Evolutionary conservation across 2,113 vertebrate species (phyloP), one percentile per base, ranked within the genome.

Genomic region (Gorsachius goisagi): DNA sequence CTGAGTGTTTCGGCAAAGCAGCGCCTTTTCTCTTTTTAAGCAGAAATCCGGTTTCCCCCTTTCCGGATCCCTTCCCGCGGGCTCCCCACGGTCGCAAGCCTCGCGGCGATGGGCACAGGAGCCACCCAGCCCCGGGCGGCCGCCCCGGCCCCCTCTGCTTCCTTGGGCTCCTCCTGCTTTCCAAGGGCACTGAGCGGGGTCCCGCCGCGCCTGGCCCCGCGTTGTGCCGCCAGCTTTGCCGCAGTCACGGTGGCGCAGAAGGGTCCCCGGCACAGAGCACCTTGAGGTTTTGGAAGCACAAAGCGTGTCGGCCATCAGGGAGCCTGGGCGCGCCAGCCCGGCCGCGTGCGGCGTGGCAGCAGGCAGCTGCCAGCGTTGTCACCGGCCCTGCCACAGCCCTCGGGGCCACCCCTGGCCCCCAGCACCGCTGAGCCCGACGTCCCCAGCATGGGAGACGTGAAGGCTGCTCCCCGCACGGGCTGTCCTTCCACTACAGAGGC

Each of bases 1-100:
- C 97, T 97, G 95, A 97, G 96, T 78, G 89, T 97, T 97, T 95
- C 83, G 91, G 96, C 97, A 97, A 96, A 96, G 95, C 91, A 60
- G 82, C 10, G 1, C 22, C 21, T 41, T 67, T 39, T 39, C 37
- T 39, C 10, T 90, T 96, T 95, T 95, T 81, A 93, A 97, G 96
- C 93, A 97, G 96, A 93, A 97, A 86, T 96, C 95, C 88, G 64
- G 90, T 90, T 97, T 90, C 95, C 71, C 37, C n/a, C n/a, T n/a
- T n/a, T n/a, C n/a, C n/a, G n/a, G 50, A 33, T 8, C 9, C 32
- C 14, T 37, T 67, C 41, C 53, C 41, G 27, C 0, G 1, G 14
- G 37, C 37, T 39, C 37, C 37, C 37, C 33, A 45, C 11, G 1
- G 28, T 18, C 7, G 1, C 47, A 19, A 26, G 26, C 12, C 13